These are phyloP conservation scores for Melanotaenia nigrans DNA, from an alignment of 2,797 vertebrate species.

Conservation along the genomic window DNA sequence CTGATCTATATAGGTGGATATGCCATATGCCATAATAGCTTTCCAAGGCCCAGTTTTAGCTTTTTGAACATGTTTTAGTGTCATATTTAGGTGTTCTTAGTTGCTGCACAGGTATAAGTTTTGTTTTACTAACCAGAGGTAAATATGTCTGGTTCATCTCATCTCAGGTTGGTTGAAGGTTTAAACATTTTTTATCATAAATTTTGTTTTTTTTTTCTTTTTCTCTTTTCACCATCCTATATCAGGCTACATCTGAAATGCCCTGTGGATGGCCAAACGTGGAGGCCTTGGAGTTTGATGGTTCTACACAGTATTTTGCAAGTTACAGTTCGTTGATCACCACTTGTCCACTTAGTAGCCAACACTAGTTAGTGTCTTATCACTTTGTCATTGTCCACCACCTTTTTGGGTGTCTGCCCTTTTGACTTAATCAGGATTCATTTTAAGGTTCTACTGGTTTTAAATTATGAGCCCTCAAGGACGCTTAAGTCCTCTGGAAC, in stretches of 20 bases:
- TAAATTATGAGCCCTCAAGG: no score
- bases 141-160: constrained; percentile 14
- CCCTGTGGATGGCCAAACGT: background rate
- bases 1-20: constrained; percentile 72
- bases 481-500: no score
- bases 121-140: constrained; percentile 41
- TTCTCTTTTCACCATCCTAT: background rate
- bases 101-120: constrained; percentile 37
- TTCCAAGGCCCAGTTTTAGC: constrained; percentile 33
- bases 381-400: background rate
- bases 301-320: no score
- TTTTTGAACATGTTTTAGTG: constrained; percentile 48
- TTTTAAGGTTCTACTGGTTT: no score
- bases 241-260: background rate
- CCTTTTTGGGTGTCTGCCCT: background rate
- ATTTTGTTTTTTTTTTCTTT: background rate
- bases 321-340: no score
- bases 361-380: background rate
- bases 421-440: background rate
- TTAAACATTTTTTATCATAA: background rate
- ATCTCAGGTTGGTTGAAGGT: background rate
- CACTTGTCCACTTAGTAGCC: no score
- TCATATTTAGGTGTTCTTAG: constrained; percentile 38
- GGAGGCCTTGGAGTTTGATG: no score
- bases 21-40: constrained; percentile 10